These are phyloP conservation scores for Acronicta aceris DNA, from an alignment of 2,888 invertebrate genomes.

Conservation along the genomic window DNA sequence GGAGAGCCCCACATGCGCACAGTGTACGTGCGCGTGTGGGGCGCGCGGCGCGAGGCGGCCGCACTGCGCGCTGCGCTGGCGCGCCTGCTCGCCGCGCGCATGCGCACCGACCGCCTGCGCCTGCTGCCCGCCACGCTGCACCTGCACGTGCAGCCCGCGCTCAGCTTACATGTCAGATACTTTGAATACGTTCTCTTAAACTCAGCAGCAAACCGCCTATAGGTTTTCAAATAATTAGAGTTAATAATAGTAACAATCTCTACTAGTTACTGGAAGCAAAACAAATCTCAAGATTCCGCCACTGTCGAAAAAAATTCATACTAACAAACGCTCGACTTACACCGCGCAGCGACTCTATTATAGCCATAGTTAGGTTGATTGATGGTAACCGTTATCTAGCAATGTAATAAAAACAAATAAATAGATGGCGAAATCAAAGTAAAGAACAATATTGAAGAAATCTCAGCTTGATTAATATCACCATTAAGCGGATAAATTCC, in stretches of 20 bases:
- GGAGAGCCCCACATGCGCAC: conserved; percentile 67
- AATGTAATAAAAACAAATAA: too few species aligned
- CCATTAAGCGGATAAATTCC: neutral
- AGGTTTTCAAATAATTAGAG: neutral
- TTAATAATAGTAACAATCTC: too few species aligned
- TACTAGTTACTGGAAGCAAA: neutral
- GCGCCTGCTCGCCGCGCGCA: conserved; percentile 70
- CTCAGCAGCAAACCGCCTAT: too few species aligned
- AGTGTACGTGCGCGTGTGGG: conserved; percentile 80
- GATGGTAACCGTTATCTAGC: too few species aligned
- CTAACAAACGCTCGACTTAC: too few species aligned
- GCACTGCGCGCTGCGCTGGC: conserved; percentile 76
- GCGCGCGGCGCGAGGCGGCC: conserved; percentile 76
- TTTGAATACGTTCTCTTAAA: conserved; percentile 8
- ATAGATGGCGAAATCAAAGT: too few species aligned
- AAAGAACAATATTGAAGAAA: neutral
- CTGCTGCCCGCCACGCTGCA: conserved; percentile 90
- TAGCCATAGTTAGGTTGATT: too few species aligned
- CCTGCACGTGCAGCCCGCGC: conserved; percentile 92
- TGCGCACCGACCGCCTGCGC: conserved; percentile 68
- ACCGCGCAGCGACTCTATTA: too few species aligned
- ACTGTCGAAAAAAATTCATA: too few species aligned
- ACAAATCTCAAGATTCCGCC: too few species aligned
- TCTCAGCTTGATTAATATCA: neutral
- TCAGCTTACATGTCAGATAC: conserved; percentile 91